Conservation (phyloP, 2,113 vertebrate species). For the Centropristis striata region DNA sequence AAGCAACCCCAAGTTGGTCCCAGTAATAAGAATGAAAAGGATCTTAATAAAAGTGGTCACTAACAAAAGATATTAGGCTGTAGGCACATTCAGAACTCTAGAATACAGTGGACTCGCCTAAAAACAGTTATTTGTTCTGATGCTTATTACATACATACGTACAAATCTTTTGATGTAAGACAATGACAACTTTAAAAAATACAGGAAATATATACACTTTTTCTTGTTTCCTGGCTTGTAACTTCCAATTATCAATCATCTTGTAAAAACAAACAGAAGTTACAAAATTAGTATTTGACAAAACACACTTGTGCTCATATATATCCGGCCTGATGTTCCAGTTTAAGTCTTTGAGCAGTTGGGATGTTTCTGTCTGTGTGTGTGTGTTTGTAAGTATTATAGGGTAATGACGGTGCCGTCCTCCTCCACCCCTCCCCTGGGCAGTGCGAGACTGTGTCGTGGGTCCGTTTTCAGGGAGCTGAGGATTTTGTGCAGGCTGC, state of each 20-base stretch:
- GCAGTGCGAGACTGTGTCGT: conserved; percentile 94
- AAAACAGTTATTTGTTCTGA: conserved; percentile 71
- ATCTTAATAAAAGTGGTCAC: conserved; percentile 80
- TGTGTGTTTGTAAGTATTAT: conserved; percentile 81
- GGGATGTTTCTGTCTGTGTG: conserved; percentile 65
- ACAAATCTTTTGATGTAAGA: conserved; percentile 67
- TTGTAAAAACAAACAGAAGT: conserved; percentile 61
- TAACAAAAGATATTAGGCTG: conserved; percentile 55
- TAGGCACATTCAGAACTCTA: conserved; percentile 73
- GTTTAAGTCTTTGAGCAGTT: conserved; percentile 80
- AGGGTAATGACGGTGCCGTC: conserved; percentile 97
- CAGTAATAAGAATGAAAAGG: conserved; percentile 72
- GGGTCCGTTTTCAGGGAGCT: conserved; percentile 94
- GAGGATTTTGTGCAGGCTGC: conserved; percentile 94
- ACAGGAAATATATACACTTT: conserved; percentile 67
- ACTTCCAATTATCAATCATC: conserved; percentile 53
- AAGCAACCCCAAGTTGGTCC: conserved; percentile 82
- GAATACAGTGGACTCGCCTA: conserved; percentile 73
- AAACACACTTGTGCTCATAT: conserved; percentile 60
- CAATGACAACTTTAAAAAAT: conserved; percentile 64
- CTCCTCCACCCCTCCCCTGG: conserved; percentile 95
- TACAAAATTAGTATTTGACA: conserved; percentile 63
- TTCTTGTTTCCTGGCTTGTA: conserved; percentile 56
- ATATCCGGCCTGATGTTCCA: conserved; percentile 59
- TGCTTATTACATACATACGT: conserved; percentile 63